These are phyloP conservation scores for Semnornis frantzii DNA, from an alignment of 2,113 vertebrate genomes.

Conservation along the genomic window DNA sequence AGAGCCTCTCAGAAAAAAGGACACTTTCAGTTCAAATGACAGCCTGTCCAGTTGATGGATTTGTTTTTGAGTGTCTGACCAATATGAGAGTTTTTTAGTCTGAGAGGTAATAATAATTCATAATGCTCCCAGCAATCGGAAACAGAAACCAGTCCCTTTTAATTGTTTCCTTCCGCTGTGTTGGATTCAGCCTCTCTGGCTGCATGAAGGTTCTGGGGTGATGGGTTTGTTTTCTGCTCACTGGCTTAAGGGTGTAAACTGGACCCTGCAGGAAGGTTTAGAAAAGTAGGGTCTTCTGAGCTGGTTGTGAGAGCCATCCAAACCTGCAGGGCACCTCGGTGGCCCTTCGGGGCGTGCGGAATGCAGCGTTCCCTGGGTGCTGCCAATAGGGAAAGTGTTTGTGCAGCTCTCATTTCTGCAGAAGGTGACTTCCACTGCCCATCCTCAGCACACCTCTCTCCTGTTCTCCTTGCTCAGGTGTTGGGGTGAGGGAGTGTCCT, in stretches of 20 bases:
- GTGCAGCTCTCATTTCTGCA: not conserved
- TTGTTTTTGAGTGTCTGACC: conserved; percentile 37
- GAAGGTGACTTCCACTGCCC: not conserved
- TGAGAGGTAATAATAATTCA: conserved; percentile 56
- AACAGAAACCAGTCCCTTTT: conserved; percentile 58
- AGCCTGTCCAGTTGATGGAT: conserved; percentile 17
- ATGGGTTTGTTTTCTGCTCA: conserved; percentile 47
- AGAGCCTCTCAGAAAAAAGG: conserved; percentile 29
- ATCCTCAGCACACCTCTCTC: not conserved
- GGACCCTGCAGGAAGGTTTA: conserved; percentile 13
- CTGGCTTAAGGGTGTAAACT: conserved; percentile 37
- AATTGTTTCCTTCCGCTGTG: conserved; percentile 72
- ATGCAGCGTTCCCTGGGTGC: not conserved
- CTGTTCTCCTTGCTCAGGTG: not conserved
- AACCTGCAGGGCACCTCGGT: not conserved
- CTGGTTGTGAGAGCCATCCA: not conserved
- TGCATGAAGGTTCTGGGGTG: conserved; percentile 52
- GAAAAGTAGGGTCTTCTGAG: not conserved
- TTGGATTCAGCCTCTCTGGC: conserved; percentile 56
- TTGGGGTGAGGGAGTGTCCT: not conserved
- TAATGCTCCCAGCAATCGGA: conserved; percentile 42
- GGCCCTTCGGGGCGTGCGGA: not conserved
- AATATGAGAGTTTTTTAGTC: conserved; percentile 9
- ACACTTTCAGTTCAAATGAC: conserved; percentile 35
- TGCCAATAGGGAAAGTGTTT: not conserved